Percentiles rank a stretch among this genome's conserved stretches.
Conservation (phyloP, 2,113 vertebrate genomes). For the Oceanites oceanicus region DNA sequence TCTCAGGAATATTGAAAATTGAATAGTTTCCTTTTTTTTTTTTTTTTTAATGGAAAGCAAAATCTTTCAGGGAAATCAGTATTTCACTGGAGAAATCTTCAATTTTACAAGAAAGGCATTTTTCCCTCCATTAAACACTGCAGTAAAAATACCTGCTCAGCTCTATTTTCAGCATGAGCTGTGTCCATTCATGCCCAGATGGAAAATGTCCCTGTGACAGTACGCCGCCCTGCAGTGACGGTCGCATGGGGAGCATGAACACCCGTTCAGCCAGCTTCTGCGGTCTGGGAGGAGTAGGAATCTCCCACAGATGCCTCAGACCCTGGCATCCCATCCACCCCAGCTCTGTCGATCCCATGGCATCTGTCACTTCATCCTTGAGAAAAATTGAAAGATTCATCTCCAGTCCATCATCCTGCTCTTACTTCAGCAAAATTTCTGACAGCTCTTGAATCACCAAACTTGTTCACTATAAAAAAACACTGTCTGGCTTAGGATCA, state of each 20-base stretch:
- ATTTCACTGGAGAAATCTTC: neutral
- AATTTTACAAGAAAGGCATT: neutral
- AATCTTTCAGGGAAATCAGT: neutral
- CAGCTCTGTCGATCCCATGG: no score
- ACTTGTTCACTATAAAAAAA: neutral
- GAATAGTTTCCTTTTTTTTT: neutral
- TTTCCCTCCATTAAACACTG: neutral
- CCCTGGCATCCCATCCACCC: neutral
- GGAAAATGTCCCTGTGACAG: neutral
- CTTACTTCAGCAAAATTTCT: neutral
- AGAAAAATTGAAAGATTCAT: neutral
- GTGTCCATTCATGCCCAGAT: neutral
- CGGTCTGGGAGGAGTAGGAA: neutral
- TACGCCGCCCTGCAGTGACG: accelerated
- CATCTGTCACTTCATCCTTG: neutral
- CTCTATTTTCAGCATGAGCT: neutral
- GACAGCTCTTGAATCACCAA: neutral
- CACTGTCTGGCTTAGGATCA: neutral
- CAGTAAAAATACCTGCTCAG: neutral
- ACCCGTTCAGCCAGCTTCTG: neutral
- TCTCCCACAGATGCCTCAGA: neutral
- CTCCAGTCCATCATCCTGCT: neutral
- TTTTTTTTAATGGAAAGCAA: neutral
- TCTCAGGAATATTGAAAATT: neutral
- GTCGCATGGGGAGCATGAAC: neutral